Base-by-base conservation (phyloP, 2,888 invertebrate genomes). In the Athalia cordata region DNA sequence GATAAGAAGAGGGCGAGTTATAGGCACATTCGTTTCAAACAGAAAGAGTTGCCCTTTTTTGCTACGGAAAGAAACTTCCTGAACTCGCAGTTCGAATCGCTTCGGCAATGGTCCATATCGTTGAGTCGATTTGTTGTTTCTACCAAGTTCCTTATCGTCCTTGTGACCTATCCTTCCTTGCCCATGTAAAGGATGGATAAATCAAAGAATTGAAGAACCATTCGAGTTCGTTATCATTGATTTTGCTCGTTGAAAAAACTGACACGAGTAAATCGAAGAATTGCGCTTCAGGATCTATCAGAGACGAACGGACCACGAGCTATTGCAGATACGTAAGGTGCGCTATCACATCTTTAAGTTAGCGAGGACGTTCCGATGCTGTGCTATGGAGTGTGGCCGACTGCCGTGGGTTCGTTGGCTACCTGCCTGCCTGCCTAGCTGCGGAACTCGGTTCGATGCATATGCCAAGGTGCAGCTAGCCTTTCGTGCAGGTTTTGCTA, bases 271-370 rank as follows among this genome's bases (percentile, higher is more conserved):
- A 64, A 52, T 72, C 62, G 50, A 75, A 13, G 9, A n/a, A n/a
- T n/a, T n/a, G n/a, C 62, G 47, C 29, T 5, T 6, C 62, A 74
- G 72, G 78, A 78, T 62, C 70, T 78, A 78, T 64, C 64, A 72
- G 78, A 72, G 64, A 78, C 50, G 72, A 74, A 66, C 57, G 77
- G 55, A 72, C 65, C 74, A 67, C 66, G 57, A 47, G 55, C 29
- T 2, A 29, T 0, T 29, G 29, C 74, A 64, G 78, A 74, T 78
- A 74, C 62, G 74, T 64, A 65, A 50, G 74, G 29, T 55, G 47
- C 49, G 78, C 57, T 78, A 78, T 78, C 78, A 78, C 74, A 78
- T 78, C 74, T 52, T 74, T 78, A 74, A 78, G 74, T 78, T 78
- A 78, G 64, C 78, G 78, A 47, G 62, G 78, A 78, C 78, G 75